These are phyloP conservation scores for Halictus ligatus DNA, from an alignment of 2,888 invertebrate species.

Conservation along the genomic window DNA sequence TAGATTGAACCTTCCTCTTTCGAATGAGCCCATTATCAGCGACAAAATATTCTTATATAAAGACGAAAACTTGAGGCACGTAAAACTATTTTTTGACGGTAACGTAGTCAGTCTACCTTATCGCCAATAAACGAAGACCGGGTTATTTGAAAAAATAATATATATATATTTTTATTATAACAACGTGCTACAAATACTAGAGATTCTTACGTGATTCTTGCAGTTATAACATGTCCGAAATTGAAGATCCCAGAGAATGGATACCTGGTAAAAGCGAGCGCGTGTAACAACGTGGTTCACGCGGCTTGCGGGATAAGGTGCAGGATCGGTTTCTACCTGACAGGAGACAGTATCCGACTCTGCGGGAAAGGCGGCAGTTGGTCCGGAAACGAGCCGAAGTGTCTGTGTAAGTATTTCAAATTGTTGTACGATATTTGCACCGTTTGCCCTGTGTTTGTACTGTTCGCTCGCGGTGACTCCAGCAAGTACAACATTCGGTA, in stretches of 20 bases:
- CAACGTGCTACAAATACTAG: not conserved
- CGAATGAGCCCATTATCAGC: too few relatives aligned
- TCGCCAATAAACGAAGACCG: too few relatives aligned
- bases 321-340: constrained; percentile 87
- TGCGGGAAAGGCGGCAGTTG: constrained; percentile 88
- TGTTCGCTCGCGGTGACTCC: too few relatives aligned
- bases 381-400: constrained; percentile 88
- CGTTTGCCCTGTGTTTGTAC: too few relatives aligned
- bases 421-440: not conserved
- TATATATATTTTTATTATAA: not conserved
- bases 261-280: constrained; percentile 87
- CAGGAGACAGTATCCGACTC: constrained; percentile 86
- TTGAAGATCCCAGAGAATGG: constrained; percentile 87
- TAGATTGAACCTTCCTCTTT: too few relatives aligned
- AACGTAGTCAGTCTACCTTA: too few relatives aligned
- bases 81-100: too few relatives aligned
- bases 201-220: not conserved
- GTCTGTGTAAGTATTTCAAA: constrained; percentile 86
- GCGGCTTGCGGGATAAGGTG: constrained; percentile 90
- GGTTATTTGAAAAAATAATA: too few relatives aligned
- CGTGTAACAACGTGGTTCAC: constrained; percentile 88
- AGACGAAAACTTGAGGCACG: too few relatives aligned
- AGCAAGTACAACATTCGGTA: too few relatives aligned
- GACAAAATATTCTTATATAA: too few relatives aligned
- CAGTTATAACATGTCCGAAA: constrained; percentile 87